Percentiles rank a stretch among this genome's conserved stretches.
phyloP scores from a whole-genome alignment of 2,113 vertebrate genomes.

The Rhabdomys dilectus region DNA sequence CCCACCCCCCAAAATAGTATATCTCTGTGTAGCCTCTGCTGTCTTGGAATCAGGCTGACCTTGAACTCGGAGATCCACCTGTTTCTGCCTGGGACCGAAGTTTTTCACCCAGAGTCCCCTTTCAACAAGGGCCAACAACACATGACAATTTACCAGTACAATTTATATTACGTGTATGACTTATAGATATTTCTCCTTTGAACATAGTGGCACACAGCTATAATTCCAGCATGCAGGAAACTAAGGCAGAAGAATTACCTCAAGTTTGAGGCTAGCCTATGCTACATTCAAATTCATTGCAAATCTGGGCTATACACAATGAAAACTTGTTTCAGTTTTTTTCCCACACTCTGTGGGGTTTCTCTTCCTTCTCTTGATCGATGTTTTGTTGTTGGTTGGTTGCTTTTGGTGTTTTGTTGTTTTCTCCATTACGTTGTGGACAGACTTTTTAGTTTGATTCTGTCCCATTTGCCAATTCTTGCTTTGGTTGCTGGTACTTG shows the following conservation, averaged over 20 bases:
- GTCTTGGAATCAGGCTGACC: no score
- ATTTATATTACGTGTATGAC: neutral
- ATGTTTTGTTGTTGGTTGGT: neutral
- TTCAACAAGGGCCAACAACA: neutral
- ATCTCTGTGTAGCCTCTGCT: no score
- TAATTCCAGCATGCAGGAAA: neutral
- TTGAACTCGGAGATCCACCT: no score
- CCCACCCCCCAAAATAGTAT: no score
- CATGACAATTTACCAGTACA: neutral
- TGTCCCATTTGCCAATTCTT: no score
- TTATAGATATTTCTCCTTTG: neutral
- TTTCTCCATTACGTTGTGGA: neutral
- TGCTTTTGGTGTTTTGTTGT: neutral
- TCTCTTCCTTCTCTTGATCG: neutral
- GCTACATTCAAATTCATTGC: neutral
- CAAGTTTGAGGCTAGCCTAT: neutral
- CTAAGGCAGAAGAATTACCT: neutral
- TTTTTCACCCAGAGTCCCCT: neutral
- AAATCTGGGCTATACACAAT: no score
- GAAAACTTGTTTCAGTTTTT: no score
- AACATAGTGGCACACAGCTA: neutral
- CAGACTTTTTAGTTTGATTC: neutral
- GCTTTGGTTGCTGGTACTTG: neutral
- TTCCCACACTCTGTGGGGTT: neutral
- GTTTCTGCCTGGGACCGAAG: no score